Conservation (phyloP, 2,797 vertebrate species). For the Myotis planiceps region DNA sequence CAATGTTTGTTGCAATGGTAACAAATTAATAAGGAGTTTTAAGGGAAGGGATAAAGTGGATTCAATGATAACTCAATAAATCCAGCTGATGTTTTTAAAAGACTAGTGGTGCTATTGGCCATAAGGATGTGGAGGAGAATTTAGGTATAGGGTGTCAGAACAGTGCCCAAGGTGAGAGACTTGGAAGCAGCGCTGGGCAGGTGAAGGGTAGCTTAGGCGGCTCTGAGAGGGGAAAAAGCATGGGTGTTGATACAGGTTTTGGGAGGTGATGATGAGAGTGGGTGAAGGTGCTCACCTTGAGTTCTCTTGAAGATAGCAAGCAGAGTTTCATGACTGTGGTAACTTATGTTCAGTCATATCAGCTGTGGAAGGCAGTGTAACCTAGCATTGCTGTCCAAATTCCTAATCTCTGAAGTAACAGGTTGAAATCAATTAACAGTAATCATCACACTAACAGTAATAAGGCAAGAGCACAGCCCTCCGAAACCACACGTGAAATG, state of each 20-base stretch:
- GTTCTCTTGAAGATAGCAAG: neutral
- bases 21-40: neutral
- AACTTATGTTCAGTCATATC: neutral
- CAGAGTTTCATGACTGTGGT: neutral
- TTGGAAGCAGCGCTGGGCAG: neutral
- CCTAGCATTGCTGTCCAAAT: neutral
- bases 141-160: neutral
- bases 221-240: neutral
- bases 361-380: neutral
- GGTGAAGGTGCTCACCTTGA: neutral
- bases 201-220: neutral
- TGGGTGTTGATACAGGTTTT: neutral
- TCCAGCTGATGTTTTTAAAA: neutral
- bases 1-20: neutral
- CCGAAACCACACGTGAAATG: neutral
- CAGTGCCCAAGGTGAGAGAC: neutral
- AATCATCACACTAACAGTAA: neutral
- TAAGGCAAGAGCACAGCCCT: neutral
- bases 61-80: neutral
- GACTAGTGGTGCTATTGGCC: neutral
- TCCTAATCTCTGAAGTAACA: neutral
- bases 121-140: neutral
- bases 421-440: neutral
- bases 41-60: neutral
- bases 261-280: neutral